Base-by-base conservation (phyloP, 2,113 vertebrate genomes). In the Ailurus styani region DNA sequence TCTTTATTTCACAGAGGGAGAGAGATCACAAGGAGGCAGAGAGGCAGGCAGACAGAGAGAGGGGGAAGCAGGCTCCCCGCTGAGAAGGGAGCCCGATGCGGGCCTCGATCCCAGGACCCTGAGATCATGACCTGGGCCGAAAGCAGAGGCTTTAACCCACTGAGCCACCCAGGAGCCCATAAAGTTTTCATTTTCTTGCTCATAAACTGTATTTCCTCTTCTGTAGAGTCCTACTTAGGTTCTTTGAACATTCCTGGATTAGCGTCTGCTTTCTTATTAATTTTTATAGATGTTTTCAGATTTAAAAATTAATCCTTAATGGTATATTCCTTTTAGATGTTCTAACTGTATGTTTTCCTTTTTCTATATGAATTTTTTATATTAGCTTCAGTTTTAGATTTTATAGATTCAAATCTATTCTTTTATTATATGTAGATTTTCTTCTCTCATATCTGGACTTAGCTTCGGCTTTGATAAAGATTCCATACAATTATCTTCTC, bases 391-490 rank as follows among this genome's bases (percentile, higher is more conserved):
- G 57, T 27, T 93, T 93, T 73, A 93, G 6, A 57, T 57, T 57
- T 54, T 54, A 84, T 52, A 87, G 20, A 81, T 66, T 45, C 66
- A 83, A 95, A 77, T 82, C 27, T 77, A 62, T 27, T 95, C 84
- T 91, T n/a, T 25, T 47, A 86, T 50, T 40, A 70, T 89, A 94
- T 86, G 20, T 87, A 82, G 95, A 68, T 75, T 87, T 93, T 86
- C 37, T 93, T 87, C 66, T 66, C 54, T 79, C 14, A 75, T 81
- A 86, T 55, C 21, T 9, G 70, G 6, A 81, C 29, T 87, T 62
- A 79, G 62, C 23, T 86, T 97, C 57, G 84, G 31, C 70, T 96
- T 92, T 84, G 60, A 91, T 81, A 85, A 96, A 83, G 29, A 96
- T 45, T 68, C 18, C 20, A 64, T 47, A 2, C 3, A 91, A 72